A percentile compares a stretch with the other conserved stretches of the same genome.
Conservation (phyloP, 2,888 invertebrate species). For the Heliconius cydno region DNA sequence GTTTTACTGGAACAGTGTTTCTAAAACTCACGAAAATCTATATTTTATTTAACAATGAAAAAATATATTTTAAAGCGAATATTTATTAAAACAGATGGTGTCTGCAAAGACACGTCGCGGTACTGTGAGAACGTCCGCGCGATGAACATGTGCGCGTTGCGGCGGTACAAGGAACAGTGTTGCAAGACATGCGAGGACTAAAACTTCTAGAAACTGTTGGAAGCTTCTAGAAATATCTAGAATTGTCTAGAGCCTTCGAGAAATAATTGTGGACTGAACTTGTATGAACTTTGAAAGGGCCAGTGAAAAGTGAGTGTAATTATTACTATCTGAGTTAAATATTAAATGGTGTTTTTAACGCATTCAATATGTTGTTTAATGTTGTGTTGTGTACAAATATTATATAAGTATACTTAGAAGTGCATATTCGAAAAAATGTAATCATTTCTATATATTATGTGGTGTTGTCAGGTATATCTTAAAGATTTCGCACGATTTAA, state of each 20-base stretch:
- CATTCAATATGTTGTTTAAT: background rate
- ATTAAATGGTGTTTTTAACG: background rate
- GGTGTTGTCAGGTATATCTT: background rate
- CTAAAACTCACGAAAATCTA: too few relatives aligned
- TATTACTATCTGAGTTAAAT: background rate
- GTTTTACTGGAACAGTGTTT: too few relatives aligned
- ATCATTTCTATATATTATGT: background rate
- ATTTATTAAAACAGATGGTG: conserved; percentile 79
- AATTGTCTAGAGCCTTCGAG: conserved; percentile 5
- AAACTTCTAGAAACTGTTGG: conserved; percentile 29
- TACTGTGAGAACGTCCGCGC: conserved; percentile 94
- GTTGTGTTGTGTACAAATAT: too few relatives aligned
- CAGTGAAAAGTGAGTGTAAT: conserved; percentile 17
- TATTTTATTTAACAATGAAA: too few relatives aligned
- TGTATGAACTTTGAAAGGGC: background rate
- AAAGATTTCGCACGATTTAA: too few relatives aligned
- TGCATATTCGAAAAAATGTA: background rate
- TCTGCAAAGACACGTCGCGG: conserved; percentile 91
- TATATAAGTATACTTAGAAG: background rate
- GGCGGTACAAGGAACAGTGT: conserved; percentile 93
- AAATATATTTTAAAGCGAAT: background rate
- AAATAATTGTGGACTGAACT: conserved; percentile 19
- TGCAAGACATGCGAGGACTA: conserved; percentile 89
- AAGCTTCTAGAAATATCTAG: background rate
- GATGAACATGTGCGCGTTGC: conserved; percentile 94